Evolutionary conservation across 1,140 invertebrate genomes (phyloP), one percentile per base, ranked within the genome.

Genomic region (Sipha flava): DNA sequence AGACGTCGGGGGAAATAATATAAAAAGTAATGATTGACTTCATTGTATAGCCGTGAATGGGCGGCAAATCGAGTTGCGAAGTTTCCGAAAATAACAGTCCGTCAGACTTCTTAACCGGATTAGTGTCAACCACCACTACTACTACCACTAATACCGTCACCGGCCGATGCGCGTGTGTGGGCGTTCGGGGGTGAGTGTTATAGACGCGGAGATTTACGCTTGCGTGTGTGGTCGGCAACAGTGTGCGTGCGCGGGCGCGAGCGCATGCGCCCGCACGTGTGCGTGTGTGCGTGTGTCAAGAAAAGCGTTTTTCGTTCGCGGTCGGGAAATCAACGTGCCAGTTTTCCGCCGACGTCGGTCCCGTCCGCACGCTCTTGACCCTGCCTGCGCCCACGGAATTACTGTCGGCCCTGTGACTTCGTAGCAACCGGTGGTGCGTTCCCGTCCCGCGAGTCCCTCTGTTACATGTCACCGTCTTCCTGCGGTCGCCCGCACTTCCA

Each of bases 261-360:
- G 16, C 18, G 14, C 29, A 14, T 14, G 26, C 31, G 31, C 9
- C 2, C 23, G 59, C 31, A 9, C 16, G 26, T 5, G 66, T 40
- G 40, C 10, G 47, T 29, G 70, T 34, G 18, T 1, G 43, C 18
- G 29, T 21, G 7, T 34, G 72, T 14, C 31, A 49, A n/a, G 14
- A 57, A 54, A 75, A 54, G 43, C 68, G 68, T 72, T 72, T 72
- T 72, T 23, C 72, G 21, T 54, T 5, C 26, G n/a, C n/a, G 72
- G 72, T 54, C 26, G 31, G 72, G 3, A 75, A 75, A 75, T 75
- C 72, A 75, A 52, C 72, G 72, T 75, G 72, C 12, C 47, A 75
- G 72, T 75, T 75, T 16, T 37, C n/a, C 49, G 49, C 23, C 34
- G 72, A 34, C 72, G 49, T 21, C 31, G 26, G 18, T 26, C 3